Conservation (phyloP, 1,140 invertebrate genomes). For the Caenorhabditis inopinata region DNA sequence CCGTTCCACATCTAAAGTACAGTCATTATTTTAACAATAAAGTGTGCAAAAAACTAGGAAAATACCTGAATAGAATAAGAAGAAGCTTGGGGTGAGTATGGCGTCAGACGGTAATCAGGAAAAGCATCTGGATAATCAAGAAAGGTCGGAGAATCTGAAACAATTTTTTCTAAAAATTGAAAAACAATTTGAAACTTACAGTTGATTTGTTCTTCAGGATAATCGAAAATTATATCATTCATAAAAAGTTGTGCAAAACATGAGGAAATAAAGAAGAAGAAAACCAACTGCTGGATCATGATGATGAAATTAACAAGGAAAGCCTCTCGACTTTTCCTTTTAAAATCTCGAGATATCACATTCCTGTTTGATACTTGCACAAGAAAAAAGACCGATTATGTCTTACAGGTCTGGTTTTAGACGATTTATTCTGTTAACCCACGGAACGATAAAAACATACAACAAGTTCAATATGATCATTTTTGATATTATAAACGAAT, state of each 20-base stretch:
- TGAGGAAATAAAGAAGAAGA: background rate
- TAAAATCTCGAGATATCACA: conserved; percentile 1
- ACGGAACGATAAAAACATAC: background rate
- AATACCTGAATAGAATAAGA: background rate
- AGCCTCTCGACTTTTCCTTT: background rate
- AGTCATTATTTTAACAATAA: background rate
- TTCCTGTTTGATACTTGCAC: background rate
- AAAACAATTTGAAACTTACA: background rate
- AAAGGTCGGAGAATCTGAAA: background rate
- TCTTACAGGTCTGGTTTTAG: background rate
- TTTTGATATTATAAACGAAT: background rate
- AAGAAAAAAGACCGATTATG: background rate
- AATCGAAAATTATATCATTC: conserved; percentile 27
- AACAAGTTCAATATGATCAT: background rate
- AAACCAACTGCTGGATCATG: background rate
- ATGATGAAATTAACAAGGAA: background rate
- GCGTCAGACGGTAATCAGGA: background rate
- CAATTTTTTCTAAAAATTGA: background rate
- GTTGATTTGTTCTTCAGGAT: background rate
- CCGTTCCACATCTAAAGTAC: conserved; percentile 17
- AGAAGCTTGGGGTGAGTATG: background rate
- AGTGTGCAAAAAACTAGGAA: too few species aligned
- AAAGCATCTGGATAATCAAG: background rate
- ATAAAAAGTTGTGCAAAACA: background rate
- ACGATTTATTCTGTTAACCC: background rate